A percentile compares a stretch with the other conserved stretches of the same genome.
Conservation (phyloP, 2,888 invertebrate species). For the Sesia bembeciformis region DNA sequence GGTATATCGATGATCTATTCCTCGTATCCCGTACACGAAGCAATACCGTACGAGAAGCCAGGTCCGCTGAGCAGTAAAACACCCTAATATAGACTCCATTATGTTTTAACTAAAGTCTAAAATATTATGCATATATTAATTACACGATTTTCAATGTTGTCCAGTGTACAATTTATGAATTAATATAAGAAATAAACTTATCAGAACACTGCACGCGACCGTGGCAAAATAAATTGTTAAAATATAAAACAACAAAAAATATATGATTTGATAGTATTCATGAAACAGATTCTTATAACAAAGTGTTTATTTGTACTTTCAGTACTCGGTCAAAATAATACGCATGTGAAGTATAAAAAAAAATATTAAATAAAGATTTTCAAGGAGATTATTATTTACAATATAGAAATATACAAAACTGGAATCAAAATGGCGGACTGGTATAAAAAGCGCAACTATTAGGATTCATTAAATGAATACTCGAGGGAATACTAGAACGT, state of each 20-base stretch:
- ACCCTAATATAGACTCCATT: too few relatives aligned
- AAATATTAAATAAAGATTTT: not conserved
- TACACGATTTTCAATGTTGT: not conserved
- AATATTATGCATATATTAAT: too few relatives aligned
- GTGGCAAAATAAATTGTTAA: conserved; percentile 1
- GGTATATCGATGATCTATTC: too few relatives aligned
- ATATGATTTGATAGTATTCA: not conserved
- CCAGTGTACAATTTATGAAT: not conserved
- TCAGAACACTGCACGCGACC: conserved; percentile 18
- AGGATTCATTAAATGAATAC: conserved; percentile 6
- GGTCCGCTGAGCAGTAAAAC: too few relatives aligned
- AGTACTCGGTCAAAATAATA: conserved; percentile 18
- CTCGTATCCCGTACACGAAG: too few relatives aligned
- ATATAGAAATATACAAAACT: conserved; percentile 3
- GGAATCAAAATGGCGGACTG: not conserved
- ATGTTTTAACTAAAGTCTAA: too few relatives aligned
- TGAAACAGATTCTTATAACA: not conserved
- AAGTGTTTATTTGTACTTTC: conserved; percentile 17
- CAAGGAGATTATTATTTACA: not conserved
- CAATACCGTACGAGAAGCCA: too few relatives aligned
- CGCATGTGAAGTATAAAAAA: not conserved
- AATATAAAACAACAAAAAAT: not conserved
- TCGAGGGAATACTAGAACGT: conserved; percentile 11
- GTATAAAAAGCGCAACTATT: not conserved
- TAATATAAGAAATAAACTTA: conserved; percentile 27